Evolutionary conservation across 1,140 invertebrate genomes (phyloP), one percentile per base, ranked within the genome.

Genomic region (Pogonomyrmex barbatus): DNA sequence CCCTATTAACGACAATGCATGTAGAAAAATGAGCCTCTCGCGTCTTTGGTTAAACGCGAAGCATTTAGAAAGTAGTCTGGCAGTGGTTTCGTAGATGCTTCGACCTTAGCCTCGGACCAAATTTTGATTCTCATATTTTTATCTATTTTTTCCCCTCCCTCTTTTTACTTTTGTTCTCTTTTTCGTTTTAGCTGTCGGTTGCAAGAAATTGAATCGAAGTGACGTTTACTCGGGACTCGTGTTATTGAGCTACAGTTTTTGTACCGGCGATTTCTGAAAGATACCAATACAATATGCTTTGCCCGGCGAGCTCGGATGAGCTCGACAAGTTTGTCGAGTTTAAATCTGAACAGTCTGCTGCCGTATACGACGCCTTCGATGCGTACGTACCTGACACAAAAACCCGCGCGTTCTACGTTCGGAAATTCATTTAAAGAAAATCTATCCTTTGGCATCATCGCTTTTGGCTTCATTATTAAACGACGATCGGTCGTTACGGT

Each of bases 21-120:
- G 94, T 95, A 95, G 94, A 95, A 95, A 95, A 95, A 94, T 95
- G 94, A 95, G 93, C 93, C 91, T 93, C 88, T 94, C 91, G 91
- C 89, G 92, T 94, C 92, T 93, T 93, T 91, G 92, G 93, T 93
- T 94, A 94, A 93, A 93, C 92, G 91, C 94, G 94, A 95, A 95
- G 93, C 93, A 92, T 91, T 91, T 93, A 93, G 89, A 94, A 94
- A 94, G 90, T 92, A 91, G 93, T 92, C 91, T 94, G 94, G 94
- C 94, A 94, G 94, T 94, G 93, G 89, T 93, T 94, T 94, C 93
- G 91, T 93, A 94, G 92, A 94, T 94, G 92, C 93, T 94, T 93
- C 92, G 94, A 93, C 86, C 91, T 92, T 93, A 93, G 91, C 91
- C 91, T 93, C 91, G 89, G 93, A 93, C 91, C 91, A 92, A 94